Base-by-base conservation (phyloP, 2,113 vertebrate species). In the Mesoclemmys tuberculata region DNA sequence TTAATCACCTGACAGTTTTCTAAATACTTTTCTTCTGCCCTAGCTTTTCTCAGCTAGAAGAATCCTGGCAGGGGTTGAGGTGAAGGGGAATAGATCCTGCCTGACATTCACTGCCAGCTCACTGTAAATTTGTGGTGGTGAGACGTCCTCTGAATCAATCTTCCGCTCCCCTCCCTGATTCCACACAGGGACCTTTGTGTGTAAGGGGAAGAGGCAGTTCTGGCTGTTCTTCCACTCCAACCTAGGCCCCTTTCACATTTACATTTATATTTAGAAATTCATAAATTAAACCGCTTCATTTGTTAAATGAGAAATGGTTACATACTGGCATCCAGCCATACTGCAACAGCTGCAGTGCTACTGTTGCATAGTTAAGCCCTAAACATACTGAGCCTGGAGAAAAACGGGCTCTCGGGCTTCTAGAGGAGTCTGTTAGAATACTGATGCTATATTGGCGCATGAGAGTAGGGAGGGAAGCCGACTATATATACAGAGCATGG, bases 111-210 rank as follows among this genome's bases (percentile, higher is more conserved):
- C 49, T 6, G 22, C 64, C 4, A 7, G 64, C 24, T 46, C 35
- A 5, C 0, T 0, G 31, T 11, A 51, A 81, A 82, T 48, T 0
- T 0, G 0, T 0, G 0, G 2, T 54, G 89, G 41, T 8, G 93
- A 82, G 78, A 22, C 27, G 55, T 6, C 48, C 48, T 3, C 24
- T 0, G 4, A 4, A 41, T 0, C 0, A 52, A 27, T 13, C 48
- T 41, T 44, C 51, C 48, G 27, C 8, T 19, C 29, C 0, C 0
- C 1, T 2, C 9, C 51, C 27, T 4, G 0, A 0, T 0, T 41
- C n/a, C 85, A 22, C 12, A 1, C 2, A 78, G 6, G 35, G 46
- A 68, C 58, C 52, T 11, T 5, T 64, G 2, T 80, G 77, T 14
- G 80, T 13, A 0, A 0, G 77, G 77, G 51, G 10, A 41, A 41